Percentiles rank a stretch among this genome's conserved stretches.
Conservation (phyloP, 2,797 vertebrate genomes). For the Parambassis ranga region DNA sequence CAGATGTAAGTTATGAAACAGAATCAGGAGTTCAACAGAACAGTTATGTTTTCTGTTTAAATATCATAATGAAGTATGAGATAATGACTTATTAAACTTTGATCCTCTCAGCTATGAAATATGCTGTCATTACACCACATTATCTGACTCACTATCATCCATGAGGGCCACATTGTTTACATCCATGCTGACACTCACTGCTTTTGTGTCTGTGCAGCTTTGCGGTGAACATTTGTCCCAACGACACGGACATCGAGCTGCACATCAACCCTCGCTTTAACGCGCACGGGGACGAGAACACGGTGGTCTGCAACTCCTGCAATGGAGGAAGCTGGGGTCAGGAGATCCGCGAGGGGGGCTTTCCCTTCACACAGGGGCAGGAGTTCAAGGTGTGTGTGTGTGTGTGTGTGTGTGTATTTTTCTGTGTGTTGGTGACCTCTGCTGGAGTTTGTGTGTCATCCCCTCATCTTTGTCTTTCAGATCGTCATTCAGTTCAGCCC, state of each 20-base stretch:
- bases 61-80: too few relatives aligned
- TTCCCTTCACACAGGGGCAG: conserved; percentile 75
- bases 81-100: too few relatives aligned
- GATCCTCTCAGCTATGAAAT: too few relatives aligned
- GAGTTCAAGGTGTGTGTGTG: conserved; percentile 79
- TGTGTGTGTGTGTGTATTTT: neutral
- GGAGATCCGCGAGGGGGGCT: conserved; percentile 71
- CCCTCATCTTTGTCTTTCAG: conserved; percentile 38
- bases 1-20: too few relatives aligned
- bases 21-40: too few relatives aligned
- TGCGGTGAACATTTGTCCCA: conserved; percentile 72
- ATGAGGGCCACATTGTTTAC: too few relatives aligned
- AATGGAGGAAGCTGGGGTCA: conserved; percentile 75
- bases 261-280: conserved; percentile 82
- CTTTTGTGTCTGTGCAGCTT: conserved; percentile 64
- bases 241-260: conserved; percentile 65
- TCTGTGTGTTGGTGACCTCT: conserved; percentile 1
- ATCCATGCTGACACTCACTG: too few relatives aligned
- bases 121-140: too few relatives aligned
- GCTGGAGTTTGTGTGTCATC: conserved; percentile 10
- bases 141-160: too few relatives aligned
- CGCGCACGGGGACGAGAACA: too few relatives aligned
- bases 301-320: conserved; percentile 79
- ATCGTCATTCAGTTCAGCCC: conserved; percentile 68
- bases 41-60: too few relatives aligned